Base-by-base conservation (phyloP, 2,888 invertebrate genomes). In the Pachycephus smyrnensis region DNA sequence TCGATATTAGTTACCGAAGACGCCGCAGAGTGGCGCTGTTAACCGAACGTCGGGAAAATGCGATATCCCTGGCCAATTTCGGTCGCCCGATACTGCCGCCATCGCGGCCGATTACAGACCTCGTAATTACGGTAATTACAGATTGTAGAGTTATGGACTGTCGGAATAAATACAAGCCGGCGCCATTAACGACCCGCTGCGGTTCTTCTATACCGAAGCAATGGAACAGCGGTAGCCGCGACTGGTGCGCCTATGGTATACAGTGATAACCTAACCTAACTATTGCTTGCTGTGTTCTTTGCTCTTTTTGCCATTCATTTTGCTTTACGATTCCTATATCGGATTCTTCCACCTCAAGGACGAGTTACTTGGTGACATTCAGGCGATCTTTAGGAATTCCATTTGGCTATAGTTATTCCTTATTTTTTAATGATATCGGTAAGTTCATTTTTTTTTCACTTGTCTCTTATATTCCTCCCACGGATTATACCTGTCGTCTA, bases 81-180 rank as follows among this genome's bases (percentile, higher is more conserved):
- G 71, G 71, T 71, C 71, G 71, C 71, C 33, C 71, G 71, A 71
- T 71, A 71, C 30, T 30, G 23, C 55, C 55, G 33, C 71, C 31
- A 11, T 30, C 33, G 71, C 12, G 71, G 23, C 12, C 82, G 82
- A 82, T 84, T 79, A 81, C 81, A 79, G 79, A 77, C 75, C 80
- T 76, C 76, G 80, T 83, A 87, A 88, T 88, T 87, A 84, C 84
- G 81, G 86, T 86, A 87, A 88, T 88, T 87, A 88, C 84, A 82
- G 82, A 86, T 88, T 82, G 85, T 82, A 80, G 86, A 89, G 84
- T 88, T 88, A 87, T 86, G 86, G 86, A 86, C 86, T 87, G 87
- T 83, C 84, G 86, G 86, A 87, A 86, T 88, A 88, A 88, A 85
- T 84, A 86, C 84, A 84, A 85, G 83, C 80, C 84, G 85, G 55